Evolutionary conservation across 2,888 invertebrate species (phyloP).

Genomic region (Deilephila porcellus): DNA sequence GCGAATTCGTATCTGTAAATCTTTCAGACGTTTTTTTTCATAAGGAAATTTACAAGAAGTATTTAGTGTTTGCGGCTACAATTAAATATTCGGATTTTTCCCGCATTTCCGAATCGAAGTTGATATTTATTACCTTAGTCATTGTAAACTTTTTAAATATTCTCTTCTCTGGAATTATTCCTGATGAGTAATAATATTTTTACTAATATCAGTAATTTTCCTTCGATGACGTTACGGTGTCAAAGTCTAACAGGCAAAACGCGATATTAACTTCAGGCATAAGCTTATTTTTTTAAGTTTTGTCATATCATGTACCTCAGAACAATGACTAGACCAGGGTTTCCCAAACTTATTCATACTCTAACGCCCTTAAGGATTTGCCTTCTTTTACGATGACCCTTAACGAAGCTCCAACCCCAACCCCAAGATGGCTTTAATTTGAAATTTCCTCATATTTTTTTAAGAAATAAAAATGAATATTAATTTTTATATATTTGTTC

Average conservation of each 20-base stretch:
- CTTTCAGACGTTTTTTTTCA: neutral
- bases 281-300: neutral
- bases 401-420: too few relatives aligned
- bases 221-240: neutral
- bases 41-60: neutral
- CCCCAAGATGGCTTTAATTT: too few relatives aligned
- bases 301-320: neutral
- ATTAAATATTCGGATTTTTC: neutral
- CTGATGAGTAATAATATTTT: neutral
- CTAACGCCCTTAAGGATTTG: too few relatives aligned
- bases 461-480: too few relatives aligned
- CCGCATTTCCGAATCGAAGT: neutral
- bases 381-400: too few relatives aligned
- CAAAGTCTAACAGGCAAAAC: neutral
- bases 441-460: too few relatives aligned
- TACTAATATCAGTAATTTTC: neutral
- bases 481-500: too few relatives aligned
- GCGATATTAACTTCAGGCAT: neutral
- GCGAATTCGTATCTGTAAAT: constrained; percentile 2
- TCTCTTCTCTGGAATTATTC: constrained; percentile 24
- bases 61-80: neutral
- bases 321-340: too few relatives aligned
- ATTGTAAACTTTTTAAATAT: neutral
- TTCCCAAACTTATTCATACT: too few relatives aligned
- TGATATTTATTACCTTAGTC: neutral